These are phyloP conservation scores for Halichondria panicea DNA, from an alignment of 37 sponge, comb jelly and placozoan species.

Conservation along the genomic window DNA sequence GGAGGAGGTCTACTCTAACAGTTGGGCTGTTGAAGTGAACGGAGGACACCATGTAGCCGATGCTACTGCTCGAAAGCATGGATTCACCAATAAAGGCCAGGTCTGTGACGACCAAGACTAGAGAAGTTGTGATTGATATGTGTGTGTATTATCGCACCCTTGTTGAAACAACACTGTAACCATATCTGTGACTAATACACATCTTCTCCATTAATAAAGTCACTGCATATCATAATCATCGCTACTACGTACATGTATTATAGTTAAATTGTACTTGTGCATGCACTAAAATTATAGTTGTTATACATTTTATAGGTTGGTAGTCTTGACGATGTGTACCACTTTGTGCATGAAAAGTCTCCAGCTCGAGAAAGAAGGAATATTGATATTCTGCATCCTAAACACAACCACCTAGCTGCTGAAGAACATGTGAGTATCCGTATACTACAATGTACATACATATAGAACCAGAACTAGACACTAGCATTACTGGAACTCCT, in stretches of 20 bases:
- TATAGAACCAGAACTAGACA: too few species aligned
- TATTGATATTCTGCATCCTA: neutral
- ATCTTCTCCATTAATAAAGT: neutral
- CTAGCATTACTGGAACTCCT: too few species aligned
- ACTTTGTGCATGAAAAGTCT: conserved; percentile 51
- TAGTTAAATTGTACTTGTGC: neutral
- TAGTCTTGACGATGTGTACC: conserved; percentile 51
- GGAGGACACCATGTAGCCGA: conserved; percentile 62
- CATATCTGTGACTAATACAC: neutral
- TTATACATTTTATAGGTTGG: conserved; percentile 47
- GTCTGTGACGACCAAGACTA: conserved; percentile 29
- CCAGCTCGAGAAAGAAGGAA: conserved; percentile 32
- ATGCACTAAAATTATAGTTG: too few species aligned
- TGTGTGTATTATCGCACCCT: neutral
- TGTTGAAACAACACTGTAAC: neutral
- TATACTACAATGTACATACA: too few species aligned
- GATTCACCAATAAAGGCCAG: conserved; percentile 67
- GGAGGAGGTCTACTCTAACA: conserved; percentile 58
- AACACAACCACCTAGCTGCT: conserved; percentile 32
- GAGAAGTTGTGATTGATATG: neutral
- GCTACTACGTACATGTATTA: neutral
- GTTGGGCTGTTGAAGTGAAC: conserved; percentile 74
- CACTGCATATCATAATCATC: neutral
- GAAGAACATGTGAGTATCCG: conserved; percentile 42
- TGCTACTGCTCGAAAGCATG: conserved; percentile 66